Conservation (phyloP, 2,888 invertebrate genomes). For the Amphipoea oculea region DNA sequence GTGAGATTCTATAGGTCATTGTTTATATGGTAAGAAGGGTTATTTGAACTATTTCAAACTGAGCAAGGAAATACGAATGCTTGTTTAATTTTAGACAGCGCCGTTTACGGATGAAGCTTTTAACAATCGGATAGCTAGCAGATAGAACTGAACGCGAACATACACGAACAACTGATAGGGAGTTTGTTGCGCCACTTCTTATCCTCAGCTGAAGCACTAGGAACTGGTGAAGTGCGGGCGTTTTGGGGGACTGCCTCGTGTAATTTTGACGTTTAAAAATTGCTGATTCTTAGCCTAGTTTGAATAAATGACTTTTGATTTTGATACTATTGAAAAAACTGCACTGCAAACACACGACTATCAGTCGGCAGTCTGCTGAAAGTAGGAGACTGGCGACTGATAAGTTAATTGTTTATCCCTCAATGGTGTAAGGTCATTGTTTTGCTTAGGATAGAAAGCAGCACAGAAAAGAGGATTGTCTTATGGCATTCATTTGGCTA, state of each 20-base stretch:
- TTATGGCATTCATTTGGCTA: neutral
- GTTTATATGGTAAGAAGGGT: slow-evolving; percentile 14
- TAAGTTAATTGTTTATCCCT: neutral
- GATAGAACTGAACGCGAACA: neutral
- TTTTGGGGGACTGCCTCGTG: neutral
- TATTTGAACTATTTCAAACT: slow-evolving; percentile 14
- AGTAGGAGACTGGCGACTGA: neutral
- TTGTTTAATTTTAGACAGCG: neutral
- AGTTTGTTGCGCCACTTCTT: neutral
- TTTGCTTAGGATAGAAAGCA: neutral
- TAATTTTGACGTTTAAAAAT: neutral
- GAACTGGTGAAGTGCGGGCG: neutral
- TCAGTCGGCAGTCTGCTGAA: too few species aligned
- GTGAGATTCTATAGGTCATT: slow-evolving; percentile 15
- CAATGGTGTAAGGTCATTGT: neutral
- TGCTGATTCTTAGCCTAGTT: neutral
- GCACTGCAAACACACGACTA: too few species aligned
- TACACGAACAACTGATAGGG: neutral
- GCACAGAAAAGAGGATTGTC: neutral
- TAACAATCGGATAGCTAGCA: neutral
- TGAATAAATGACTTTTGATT: neutral
- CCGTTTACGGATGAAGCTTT: neutral
- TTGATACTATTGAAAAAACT: neutral
- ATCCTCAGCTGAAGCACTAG: neutral
- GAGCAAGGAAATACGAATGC: slow-evolving; percentile 1